Conservation (phyloP, 2,113 vertebrate species). For the Pteronura brasiliensis region DNA sequence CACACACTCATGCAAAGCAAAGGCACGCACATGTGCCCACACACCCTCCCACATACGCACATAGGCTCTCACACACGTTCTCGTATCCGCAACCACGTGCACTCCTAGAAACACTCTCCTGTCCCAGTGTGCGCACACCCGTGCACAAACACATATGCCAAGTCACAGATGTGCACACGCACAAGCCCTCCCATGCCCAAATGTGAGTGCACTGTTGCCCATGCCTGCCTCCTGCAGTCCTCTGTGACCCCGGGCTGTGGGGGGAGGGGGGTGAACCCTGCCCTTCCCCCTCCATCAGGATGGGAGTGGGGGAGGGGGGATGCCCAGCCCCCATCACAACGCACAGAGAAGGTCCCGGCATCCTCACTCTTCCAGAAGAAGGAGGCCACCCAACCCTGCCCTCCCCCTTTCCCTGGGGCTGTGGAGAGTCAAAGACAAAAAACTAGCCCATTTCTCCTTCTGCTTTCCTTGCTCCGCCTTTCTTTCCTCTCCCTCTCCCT, state of each 20-base stretch:
- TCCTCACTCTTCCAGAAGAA: background rate
- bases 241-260: background rate
- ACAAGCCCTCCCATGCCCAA: background rate
- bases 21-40: no score
- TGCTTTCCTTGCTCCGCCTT: background rate
- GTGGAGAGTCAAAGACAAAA: background rate
- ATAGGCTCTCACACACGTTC: background rate
- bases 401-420: background rate
- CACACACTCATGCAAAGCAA: background rate
- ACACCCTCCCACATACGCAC: no score
- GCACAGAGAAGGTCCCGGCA: background rate
- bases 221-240: background rate
- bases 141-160: background rate
- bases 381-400: background rate
- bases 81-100: no score
- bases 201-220: background rate
- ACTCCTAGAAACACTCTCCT: background rate
- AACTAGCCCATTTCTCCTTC: background rate
- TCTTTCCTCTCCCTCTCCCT: background rate
- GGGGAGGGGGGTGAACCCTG: background rate
- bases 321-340: background rate
- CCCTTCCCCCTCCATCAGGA: fast-evolving
- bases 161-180: background rate
- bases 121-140: fast-evolving
- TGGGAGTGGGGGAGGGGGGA: no score